phyloP scores from a whole-genome alignment of 2,797 vertebrate species.

The Anguilla marmorata region DNA sequence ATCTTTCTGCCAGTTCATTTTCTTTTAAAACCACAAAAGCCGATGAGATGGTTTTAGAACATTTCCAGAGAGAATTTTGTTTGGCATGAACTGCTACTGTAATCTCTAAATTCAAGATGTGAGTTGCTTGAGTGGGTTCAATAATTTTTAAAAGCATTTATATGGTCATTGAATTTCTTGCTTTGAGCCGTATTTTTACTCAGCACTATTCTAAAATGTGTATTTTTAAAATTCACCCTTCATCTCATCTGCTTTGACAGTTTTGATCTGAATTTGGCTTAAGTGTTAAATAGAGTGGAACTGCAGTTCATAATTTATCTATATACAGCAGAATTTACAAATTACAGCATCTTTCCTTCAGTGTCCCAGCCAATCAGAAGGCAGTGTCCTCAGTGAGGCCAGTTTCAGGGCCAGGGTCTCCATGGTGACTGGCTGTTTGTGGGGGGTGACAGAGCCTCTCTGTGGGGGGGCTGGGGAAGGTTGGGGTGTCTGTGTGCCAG shows the following conservation, averaged over 20 bases:
- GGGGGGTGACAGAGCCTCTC: background rate
- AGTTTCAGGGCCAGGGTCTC: conserved; percentile 34
- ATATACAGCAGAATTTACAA: background rate
- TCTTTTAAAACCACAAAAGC: no score
- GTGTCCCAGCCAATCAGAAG: background rate
- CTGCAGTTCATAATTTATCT: background rate
- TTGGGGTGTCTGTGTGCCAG: background rate
- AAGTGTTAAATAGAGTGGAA: background rate
- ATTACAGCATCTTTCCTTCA: background rate
- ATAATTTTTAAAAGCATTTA: no score
- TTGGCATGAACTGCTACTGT: no score
- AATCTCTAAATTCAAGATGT: no score
- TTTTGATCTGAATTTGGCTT: background rate
- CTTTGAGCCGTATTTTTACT: background rate
- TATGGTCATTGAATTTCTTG: background rate
- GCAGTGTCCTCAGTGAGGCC: background rate
- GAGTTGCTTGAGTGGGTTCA: no score
- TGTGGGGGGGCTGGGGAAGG: conserved; percentile 13
- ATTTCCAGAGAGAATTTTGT: no score
- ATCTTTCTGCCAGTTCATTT: background rate
- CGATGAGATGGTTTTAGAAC: no score
- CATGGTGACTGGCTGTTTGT: conserved; percentile 2
- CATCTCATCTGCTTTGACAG: background rate
- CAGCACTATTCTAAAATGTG: no score
- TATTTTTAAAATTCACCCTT: background rate